A percentile compares a stretch with the other conserved stretches of the same genome.
Evolutionary conservation across 2,113 vertebrate species (phyloP).

Genomic region (zebrafish (Danio rerio)): DNA sequence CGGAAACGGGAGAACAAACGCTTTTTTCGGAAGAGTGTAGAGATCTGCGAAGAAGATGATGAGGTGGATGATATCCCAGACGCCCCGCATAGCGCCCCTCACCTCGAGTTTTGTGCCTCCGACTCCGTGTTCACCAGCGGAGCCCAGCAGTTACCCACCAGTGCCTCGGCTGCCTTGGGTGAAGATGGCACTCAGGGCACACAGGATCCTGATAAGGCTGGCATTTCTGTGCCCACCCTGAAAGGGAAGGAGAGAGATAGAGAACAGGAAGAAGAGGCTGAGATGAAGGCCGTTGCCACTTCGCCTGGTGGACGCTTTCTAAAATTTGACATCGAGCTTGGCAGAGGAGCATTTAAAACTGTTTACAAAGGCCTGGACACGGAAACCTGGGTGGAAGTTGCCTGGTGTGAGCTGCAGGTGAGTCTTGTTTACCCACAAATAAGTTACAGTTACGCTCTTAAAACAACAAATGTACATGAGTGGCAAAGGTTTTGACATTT

Average conservation of each 20-base stretch:
- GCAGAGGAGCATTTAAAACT: constrained; percentile 92
- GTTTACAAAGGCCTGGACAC: constrained; percentile 95
- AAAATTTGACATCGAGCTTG: constrained; percentile 93
- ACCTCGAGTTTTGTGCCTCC: constrained; percentile 66
- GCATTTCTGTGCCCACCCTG: constrained; percentile 57
- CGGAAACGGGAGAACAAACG: constrained; percentile 82
- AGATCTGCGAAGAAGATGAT: constrained; percentile 86
- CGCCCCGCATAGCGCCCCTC: constrained; percentile 69
- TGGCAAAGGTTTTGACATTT: constrained; percentile 12
- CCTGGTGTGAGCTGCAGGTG: constrained; percentile 95
- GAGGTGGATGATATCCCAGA: constrained; percentile 64
- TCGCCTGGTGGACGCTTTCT: constrained; percentile 90
- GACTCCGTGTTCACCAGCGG: constrained; percentile 73
- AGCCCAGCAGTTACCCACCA: constrained; percentile 62
- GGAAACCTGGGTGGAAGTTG: constrained; percentile 94
- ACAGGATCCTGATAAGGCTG: constrained; percentile 68
- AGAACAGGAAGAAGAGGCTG: constrained; percentile 90
- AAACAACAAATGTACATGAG: neutral
- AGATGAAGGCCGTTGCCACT: constrained; percentile 96
- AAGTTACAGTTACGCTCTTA: neutral
- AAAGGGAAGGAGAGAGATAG: constrained; percentile 78
- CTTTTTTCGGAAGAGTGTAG: constrained; percentile 89
- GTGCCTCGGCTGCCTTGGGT: constrained; percentile 59
- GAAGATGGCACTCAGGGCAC: constrained; percentile 60
- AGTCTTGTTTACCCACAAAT: constrained; percentile 56